Evolutionary conservation across 2,888 invertebrate species (phyloP).

Genomic region (Lepidocyrtoides sp.): DNA sequence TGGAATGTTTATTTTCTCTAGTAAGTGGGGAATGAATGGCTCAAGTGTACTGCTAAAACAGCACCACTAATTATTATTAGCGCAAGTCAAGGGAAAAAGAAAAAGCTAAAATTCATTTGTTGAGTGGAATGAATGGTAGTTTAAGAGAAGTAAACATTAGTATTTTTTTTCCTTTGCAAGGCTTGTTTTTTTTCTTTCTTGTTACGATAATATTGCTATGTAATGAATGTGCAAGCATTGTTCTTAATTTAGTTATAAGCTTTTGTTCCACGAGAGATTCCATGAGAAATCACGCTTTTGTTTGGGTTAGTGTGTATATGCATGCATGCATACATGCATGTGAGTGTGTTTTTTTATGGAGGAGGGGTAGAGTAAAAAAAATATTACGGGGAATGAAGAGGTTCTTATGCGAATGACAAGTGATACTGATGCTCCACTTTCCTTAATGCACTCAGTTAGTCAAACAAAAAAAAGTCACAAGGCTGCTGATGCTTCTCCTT

Average conservation of each 20-base stretch:
- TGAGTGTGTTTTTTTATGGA: background rate
- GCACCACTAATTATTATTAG: constrained; percentile 14
- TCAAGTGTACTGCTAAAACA: background rate
- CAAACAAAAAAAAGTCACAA: constrained; percentile 55
- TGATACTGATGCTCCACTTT: constrained; percentile 52
- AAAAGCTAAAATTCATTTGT: constrained; percentile 24
- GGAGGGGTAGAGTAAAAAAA: background rate
- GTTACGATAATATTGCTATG: background rate
- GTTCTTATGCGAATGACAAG: constrained; percentile 24
- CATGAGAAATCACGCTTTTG: too few relatives aligned
- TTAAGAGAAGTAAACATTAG: background rate
- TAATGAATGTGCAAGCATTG: background rate
- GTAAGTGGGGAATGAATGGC: background rate
- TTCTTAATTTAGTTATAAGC: constrained; percentile 21
- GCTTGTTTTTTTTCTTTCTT: too few relatives aligned
- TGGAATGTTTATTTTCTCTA: too few relatives aligned
- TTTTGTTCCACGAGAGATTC: background rate
- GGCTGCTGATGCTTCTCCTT: background rate
- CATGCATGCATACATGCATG: background rate
- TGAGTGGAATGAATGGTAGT: background rate
- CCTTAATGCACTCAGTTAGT: constrained; percentile 64
- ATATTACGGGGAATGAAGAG: background rate
- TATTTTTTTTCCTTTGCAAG: background rate
- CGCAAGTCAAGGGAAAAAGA: background rate
- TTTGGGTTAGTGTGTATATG: too few relatives aligned